Conservation (phyloP, 2,888 invertebrate species). For the Lordiphosa andalusiaca region DNA sequence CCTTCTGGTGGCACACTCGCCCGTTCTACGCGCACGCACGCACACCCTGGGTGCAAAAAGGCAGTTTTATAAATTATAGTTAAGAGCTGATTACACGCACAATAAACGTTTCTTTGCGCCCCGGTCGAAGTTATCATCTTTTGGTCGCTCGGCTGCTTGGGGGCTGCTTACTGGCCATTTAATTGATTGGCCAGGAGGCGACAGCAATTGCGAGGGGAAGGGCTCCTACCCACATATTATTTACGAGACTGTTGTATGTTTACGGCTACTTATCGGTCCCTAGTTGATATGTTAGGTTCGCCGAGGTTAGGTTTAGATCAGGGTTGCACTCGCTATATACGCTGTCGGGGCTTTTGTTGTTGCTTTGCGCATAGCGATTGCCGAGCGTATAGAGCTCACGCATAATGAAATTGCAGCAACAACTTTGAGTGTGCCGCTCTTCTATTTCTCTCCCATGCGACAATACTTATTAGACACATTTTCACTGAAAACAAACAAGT, state of each 20-base stretch:
- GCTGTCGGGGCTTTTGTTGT: no score
- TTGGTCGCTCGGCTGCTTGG: conserved; percentile 48
- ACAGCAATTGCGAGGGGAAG: neutral
- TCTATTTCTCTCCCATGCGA: no score
- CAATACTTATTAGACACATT: no score
- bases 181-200: conserved; percentile 8
- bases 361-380: no score
- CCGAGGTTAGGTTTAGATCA: no score
- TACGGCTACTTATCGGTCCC: conserved; percentile 50
- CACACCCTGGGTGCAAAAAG: conserved; percentile 13
- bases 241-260: conserved; percentile 52
- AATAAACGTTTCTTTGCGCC: conserved; percentile 68
- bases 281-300: neutral
- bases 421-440: no score
- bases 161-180: neutral
- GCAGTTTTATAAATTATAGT: conserved; percentile 64
- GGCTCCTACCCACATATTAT: conserved; percentile 26
- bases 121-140: conserved; percentile 26
- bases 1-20: conserved; percentile 7
- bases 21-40: neutral
- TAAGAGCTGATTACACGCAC: conserved; percentile 76
- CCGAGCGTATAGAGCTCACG: no score
- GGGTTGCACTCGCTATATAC: no score
- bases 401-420: no score
- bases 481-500: no score